phyloP scores from a whole-genome alignment of 2,113 vertebrate species.

The Pomatorhinus ruficollis region DNA sequence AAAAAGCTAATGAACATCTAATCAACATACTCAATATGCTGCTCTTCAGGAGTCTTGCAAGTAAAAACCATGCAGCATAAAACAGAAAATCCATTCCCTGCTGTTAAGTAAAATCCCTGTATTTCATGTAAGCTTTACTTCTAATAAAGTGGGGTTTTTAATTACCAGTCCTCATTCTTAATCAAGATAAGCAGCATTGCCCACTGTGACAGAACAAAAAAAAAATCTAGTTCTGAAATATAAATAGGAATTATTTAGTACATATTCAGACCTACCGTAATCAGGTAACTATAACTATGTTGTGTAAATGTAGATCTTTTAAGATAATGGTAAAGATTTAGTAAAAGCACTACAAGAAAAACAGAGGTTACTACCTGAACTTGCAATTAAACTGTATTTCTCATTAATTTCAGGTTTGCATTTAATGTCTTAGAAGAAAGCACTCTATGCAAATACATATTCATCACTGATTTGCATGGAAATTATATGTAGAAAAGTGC shows the following conservation, averaged over 20 bases:
- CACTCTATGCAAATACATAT: background rate
- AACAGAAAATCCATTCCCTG: background rate
- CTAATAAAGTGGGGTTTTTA: background rate
- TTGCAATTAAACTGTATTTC: background rate
- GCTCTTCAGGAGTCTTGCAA: background rate
- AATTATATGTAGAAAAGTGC: background rate
- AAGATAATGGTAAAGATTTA: background rate
- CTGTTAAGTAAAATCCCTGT: background rate
- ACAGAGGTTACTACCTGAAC: background rate
- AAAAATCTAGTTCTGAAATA: background rate
- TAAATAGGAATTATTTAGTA: background rate
- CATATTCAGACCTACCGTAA: background rate
- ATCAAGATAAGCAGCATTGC: background rate
- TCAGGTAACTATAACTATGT: background rate
- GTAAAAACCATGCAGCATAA: background rate
- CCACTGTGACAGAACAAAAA: background rate
- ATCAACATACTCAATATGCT: background rate
- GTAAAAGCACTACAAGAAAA: background rate
- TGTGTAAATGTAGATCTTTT: background rate
- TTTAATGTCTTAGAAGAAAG: background rate
- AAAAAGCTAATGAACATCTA: background rate
- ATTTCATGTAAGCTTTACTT: background rate
- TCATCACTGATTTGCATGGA: background rate
- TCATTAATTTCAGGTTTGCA: background rate
- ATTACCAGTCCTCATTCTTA: background rate